phyloP scores from a whole-genome alignment of 2,113 vertebrate genomes.

The Nestor notabilis region DNA sequence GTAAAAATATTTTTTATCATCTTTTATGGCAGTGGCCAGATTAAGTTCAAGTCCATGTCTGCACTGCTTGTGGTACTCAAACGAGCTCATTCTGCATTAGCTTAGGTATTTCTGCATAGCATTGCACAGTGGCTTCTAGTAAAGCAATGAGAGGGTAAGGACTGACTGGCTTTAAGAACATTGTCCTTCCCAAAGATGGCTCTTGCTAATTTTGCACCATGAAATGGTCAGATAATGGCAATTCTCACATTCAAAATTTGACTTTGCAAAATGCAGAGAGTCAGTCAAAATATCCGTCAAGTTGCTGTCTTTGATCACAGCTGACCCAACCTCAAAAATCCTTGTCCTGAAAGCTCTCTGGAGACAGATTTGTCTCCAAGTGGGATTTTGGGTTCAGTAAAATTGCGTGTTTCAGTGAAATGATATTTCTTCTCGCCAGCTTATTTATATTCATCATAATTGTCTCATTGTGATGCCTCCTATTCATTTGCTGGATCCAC shows the following conservation, averaged over 20 bases:
- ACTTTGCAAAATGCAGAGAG: neutral
- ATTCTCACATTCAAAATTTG: neutral
- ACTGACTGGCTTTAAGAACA: neutral
- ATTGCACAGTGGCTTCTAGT: neutral
- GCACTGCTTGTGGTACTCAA: neutral
- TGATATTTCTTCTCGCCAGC: neutral
- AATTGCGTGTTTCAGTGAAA: conserved; percentile 44
- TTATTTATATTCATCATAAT: conserved; percentile 39
- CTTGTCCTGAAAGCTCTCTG: neutral
- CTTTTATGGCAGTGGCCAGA: neutral
- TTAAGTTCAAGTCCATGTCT: neutral
- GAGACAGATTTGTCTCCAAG: neutral
- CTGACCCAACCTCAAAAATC: neutral
- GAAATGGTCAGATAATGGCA: neutral
- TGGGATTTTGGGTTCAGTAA: conserved; percentile 29
- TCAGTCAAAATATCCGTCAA: neutral
- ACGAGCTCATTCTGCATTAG: neutral
- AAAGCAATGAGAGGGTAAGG: neutral
- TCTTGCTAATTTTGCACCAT: neutral
- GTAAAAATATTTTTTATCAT: neutral
- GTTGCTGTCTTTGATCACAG: neutral
- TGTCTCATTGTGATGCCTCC: conserved; percentile 4
- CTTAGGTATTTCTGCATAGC: neutral
- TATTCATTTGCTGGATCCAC: conserved; percentile 38
- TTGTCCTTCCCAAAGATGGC: neutral